A percentile compares a stretch with the other conserved stretches of the same genome.
Conservation (phyloP, 2,797 vertebrate genomes). For the Galago senegalensis region DNA sequence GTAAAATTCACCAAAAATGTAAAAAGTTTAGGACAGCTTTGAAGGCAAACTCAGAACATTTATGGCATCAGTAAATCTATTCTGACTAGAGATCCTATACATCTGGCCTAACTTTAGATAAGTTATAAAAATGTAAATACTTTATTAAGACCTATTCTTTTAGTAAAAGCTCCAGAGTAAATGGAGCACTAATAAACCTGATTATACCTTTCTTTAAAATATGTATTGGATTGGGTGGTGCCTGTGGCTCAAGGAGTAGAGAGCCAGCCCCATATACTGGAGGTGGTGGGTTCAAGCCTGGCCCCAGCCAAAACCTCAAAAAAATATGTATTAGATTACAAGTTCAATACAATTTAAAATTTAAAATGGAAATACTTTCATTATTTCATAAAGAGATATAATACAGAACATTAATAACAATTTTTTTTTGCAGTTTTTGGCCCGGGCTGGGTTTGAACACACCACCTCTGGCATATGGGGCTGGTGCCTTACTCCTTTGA, state of each 20-base stretch:
- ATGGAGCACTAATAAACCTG: slow-evolving; percentile 6
- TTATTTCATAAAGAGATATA: background rate
- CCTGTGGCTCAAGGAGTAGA: no score
- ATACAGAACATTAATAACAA: slow-evolving; percentile 5
- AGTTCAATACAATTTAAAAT: slow-evolving; percentile 7
- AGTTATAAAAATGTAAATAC: background rate
- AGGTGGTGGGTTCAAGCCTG: no score
- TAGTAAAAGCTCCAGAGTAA: background rate
- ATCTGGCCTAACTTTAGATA: slow-evolving; percentile 40
- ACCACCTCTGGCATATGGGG: no score
- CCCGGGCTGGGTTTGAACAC: no score
- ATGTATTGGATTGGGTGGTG: background rate
- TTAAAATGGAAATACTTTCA: slow-evolving; percentile 46
- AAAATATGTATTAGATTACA: slow-evolving; percentile 19
- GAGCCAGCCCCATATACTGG: no score
- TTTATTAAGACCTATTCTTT: slow-evolving; percentile 41
- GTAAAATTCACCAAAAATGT: slow-evolving; percentile 57
- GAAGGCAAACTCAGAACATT: slow-evolving; percentile 32
- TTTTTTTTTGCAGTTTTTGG: background rate
- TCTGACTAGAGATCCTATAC: background rate
- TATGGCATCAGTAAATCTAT: slow-evolving; percentile 13
- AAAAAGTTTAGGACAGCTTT: background rate
- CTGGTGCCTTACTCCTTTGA: no score
- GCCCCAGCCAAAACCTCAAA: no score
- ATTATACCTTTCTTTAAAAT: slow-evolving; percentile 2